Conservation (phyloP, 2,888 invertebrate genomes). For the Junonia oenone region DNA sequence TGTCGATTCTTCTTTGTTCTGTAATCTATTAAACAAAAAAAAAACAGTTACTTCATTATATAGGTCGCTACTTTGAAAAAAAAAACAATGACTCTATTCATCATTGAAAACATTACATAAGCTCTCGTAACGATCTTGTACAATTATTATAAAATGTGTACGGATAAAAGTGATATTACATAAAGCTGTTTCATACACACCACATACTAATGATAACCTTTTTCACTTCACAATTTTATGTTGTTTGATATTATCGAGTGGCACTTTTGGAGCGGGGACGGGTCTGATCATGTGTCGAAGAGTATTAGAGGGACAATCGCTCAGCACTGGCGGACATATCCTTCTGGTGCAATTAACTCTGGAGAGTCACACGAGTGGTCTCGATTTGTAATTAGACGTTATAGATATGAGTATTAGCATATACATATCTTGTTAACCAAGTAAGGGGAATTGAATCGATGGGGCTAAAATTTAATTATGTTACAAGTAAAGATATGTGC, state of each 20-base stretch:
- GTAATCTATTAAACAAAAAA: too few species aligned
- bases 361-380: constrained; percentile 55
- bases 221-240: constrained; percentile 3
- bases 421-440: constrained; percentile 5
- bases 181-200: not conserved
- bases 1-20: too few species aligned
- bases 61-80: too few species aligned
- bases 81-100: too few species aligned
- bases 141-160: too few species aligned
- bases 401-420: constrained; percentile 13
- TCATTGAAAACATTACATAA: too few species aligned
- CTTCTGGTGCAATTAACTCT: constrained; percentile 58
- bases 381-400: constrained; percentile 32
- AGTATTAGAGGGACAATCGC: constrained; percentile 67
- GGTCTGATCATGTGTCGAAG: constrained; percentile 13
- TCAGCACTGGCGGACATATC: constrained; percentile 50
- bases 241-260: constrained; percentile 13
- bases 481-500: too few species aligned
- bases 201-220: not conserved
- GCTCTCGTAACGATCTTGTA: too few species aligned
- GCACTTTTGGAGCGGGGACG: constrained; percentile 7
- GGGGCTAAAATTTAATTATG: too few species aligned
- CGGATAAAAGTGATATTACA: too few species aligned
- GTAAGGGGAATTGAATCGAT: not conserved
- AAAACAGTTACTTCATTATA: too few species aligned